A percentile compares a stretch with the other conserved stretches of the same genome.
These are phyloP conservation scores for Ptychodera flava DNA, from an alignment of 35 echinoderm and acorn worm genomes.

Conservation along the genomic window DNA sequence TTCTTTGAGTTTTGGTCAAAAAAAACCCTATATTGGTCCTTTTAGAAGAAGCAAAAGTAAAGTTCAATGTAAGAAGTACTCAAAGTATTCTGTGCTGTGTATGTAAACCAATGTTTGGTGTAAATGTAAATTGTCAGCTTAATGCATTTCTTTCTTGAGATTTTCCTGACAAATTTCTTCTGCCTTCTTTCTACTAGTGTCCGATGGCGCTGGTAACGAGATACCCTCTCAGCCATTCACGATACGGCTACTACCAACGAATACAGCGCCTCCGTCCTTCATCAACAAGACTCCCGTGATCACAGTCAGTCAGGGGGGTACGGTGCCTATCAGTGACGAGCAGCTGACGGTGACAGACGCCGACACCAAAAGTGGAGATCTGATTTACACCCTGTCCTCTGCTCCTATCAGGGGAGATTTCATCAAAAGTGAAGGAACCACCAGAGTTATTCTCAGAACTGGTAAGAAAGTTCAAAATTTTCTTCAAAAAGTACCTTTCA, in stretches of 20 bases:
- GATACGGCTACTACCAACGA: conserved; percentile 65
- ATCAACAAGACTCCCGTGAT: conserved; percentile 44
- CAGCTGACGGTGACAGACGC: conserved; percentile 49
- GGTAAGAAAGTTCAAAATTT: conserved; percentile 33
- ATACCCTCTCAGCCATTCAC: conserved; percentile 77
- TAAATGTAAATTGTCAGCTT: too few relatives aligned
- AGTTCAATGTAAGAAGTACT: too few relatives aligned
- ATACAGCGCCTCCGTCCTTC: conserved; percentile 55
- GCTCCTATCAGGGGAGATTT: conserved; percentile 51
- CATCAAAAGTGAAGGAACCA: conserved; percentile 31
- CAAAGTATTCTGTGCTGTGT: too few relatives aligned
- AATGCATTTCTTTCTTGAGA: too few relatives aligned
- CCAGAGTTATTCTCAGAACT: conserved; percentile 24
- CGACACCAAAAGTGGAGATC: conserved; percentile 48
- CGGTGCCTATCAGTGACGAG: conserved; percentile 40
- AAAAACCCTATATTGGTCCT: too few relatives aligned
- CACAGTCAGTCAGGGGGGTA: conserved; percentile 58
- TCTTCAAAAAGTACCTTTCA: background rate
- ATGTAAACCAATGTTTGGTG: too few relatives aligned
- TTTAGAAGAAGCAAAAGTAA: too few relatives aligned
- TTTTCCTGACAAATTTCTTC: too few relatives aligned
- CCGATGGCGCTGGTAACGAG: conserved; percentile 75
- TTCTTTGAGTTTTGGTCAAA: too few relatives aligned
- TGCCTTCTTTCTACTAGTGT: conserved; percentile 29
- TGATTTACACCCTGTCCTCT: conserved; percentile 53